These are phyloP conservation scores for Dicentrarchus labrax DNA, from an alignment of 2,113 vertebrate species.

Conservation along the genomic window DNA sequence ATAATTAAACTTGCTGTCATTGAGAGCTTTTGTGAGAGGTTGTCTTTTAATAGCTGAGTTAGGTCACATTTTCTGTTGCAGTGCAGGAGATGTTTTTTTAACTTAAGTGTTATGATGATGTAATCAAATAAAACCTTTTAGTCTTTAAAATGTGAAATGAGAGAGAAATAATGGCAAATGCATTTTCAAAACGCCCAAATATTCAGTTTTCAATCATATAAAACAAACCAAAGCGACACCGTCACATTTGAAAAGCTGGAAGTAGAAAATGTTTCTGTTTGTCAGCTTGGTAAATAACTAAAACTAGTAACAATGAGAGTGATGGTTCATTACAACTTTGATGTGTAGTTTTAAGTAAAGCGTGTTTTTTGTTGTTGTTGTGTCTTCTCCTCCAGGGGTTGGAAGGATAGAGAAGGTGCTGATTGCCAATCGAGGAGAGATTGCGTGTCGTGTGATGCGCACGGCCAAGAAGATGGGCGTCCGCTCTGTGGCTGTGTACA, in stretches of 20 bases:
- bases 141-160: neutral
- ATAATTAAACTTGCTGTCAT: no score
- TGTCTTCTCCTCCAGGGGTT: slow-evolving; percentile 73
- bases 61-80: neutral
- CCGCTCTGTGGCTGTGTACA: slow-evolving; percentile 95
- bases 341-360: neutral
- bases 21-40: neutral
- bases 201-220: neutral
- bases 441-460: slow-evolving; percentile 96
- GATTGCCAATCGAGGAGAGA: slow-evolving; percentile 97
- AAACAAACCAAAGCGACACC: neutral
- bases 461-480: slow-evolving; percentile 96
- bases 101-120: no score
- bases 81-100: neutral
- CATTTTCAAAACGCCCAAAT: neutral
- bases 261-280: no score
- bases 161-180: neutral
- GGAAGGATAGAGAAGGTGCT: slow-evolving; percentile 92
- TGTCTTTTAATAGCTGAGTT: neutral
- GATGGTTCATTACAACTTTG: neutral
- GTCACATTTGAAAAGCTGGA: no score
- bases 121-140: no score
- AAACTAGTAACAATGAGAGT: neutral
- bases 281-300: no score
- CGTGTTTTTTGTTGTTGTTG: neutral